Conservation (phyloP, 2,888 invertebrate species). For the Chaitophorus viminalis region DNA sequence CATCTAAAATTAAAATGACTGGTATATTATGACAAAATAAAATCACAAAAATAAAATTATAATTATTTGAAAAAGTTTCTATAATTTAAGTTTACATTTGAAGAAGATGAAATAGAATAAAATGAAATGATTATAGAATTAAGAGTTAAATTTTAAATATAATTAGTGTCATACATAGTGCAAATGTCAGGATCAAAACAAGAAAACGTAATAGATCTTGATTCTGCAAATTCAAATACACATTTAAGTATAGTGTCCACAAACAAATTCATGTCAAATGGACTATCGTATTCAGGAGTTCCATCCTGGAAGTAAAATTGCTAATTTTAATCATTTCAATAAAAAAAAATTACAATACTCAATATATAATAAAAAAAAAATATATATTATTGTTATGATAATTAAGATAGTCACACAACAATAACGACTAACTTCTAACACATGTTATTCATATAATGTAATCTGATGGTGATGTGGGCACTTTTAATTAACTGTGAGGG, state of each 20-base stretch:
- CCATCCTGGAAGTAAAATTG: conserved; percentile 73
- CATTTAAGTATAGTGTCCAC: conserved; percentile 88
- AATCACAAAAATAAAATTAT: too few relatives aligned
- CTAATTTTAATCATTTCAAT: not conserved
- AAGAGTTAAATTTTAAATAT: too few relatives aligned
- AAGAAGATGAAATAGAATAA: too few relatives aligned
- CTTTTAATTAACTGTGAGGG: too few relatives aligned
- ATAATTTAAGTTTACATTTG: too few relatives aligned
- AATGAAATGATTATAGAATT: too few relatives aligned
- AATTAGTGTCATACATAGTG: conserved; percentile 73
- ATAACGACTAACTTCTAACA: too few relatives aligned
- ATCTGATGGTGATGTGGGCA: too few relatives aligned
- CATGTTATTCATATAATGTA: too few relatives aligned
- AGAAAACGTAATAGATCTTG: conserved; percentile 89
- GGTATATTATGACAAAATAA: too few relatives aligned
- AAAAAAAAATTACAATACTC: not conserved
- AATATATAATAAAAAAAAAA: not conserved
- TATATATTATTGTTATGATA: not conserved
- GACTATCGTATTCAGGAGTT: conserved; percentile 85
- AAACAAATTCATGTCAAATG: conserved; percentile 91
- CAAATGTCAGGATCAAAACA: conserved; percentile 97
- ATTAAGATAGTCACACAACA: not conserved
- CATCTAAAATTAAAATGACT: too few relatives aligned
- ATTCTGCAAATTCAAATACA: conserved; percentile 81
- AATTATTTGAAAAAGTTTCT: too few relatives aligned